Base-by-base conservation (phyloP, 2,888 invertebrate species). In the Drosophila birchii region DNA sequence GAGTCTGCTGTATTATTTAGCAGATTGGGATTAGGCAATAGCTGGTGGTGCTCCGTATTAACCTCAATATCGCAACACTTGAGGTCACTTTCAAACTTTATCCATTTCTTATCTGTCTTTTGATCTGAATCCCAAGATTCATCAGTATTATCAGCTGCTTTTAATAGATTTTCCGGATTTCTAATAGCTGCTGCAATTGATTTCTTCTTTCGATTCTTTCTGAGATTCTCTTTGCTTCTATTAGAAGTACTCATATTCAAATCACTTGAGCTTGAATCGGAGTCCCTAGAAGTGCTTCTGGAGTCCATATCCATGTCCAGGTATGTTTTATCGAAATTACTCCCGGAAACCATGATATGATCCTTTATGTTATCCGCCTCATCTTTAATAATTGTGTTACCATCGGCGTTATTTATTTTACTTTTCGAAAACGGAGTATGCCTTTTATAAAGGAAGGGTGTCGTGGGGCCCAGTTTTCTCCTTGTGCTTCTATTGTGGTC, bases 21-120 rank as follows among this genome's bases (percentile, higher is more conserved):
- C n/a, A n/a, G n/a, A n/a, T 51, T 53, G 20, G 20, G 20, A 2
- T 36, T 36, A 16, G 36, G 8, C 16, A 53, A 16, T 36, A 36
- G 23, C 16, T 36, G 16, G 16, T 53, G 34, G 23, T 36, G 36
- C 23, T 53, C 51, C 16, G 36, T 6, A 16, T 36, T 20, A 34
- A 51, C 23, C 23, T 53, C 51, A 16, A 53, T 36, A 16, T 53
- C 36, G 51, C 23, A 53, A 36, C 51, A 53, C 16, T 53, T 36
- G 1, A 16, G 36, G 16, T 53, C 23, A 11, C 16, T 36, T 16
- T 53, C 34, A 23, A 53, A 16, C 23, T 53, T 23, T 8, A 53
- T 53, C 34, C 51, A 36, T 9, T 53, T 53, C 9, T 16, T 36
- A 16, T 53, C 51, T 53, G 51, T 34, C 6, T 16, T 53, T 23